A percentile compares a stretch with the other conserved stretches of the same genome.
Conservation (phyloP, 2,113 vertebrate genomes). For the Perca flavescens region DNA sequence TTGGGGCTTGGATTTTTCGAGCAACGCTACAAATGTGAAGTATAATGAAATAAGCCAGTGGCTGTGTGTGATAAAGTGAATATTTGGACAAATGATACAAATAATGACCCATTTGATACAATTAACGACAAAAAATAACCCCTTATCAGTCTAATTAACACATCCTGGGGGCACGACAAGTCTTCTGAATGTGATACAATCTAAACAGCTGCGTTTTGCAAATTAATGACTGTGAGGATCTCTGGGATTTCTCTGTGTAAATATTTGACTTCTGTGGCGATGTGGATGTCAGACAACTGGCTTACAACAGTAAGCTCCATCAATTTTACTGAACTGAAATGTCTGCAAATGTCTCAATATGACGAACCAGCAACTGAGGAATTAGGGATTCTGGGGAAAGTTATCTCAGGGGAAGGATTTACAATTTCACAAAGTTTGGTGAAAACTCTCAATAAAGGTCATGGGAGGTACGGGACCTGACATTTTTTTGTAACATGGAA, state of each 20-base stretch:
- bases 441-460: conserved; percentile 3
- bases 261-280: conserved; percentile 65
- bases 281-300: conserved; percentile 61
- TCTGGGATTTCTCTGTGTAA: conserved; percentile 69
- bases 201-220: conserved; percentile 62
- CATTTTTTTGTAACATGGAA: background rate
- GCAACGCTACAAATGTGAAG: conserved; percentile 9
- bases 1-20: background rate
- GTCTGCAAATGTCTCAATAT: conserved; percentile 30
- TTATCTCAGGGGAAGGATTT: background rate
- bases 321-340: conserved; percentile 25
- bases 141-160: conserved; percentile 61
- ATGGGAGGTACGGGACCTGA: background rate
- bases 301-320: conserved; percentile 48
- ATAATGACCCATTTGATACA: conserved; percentile 27
- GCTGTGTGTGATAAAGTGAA: conserved; percentile 3
- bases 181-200: conserved; percentile 47
- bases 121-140: conserved; percentile 45
- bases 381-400: conserved; percentile 5
- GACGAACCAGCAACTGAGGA: background rate
- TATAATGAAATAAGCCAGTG: background rate
- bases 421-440: background rate
- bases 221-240: conserved; percentile 64
- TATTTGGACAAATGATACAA: conserved; percentile 14
- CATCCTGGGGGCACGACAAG: conserved; percentile 45